Evolutionary conservation across 2,888 invertebrate species (phyloP).

Genomic region (Leptodirus hochenwartii): DNA sequence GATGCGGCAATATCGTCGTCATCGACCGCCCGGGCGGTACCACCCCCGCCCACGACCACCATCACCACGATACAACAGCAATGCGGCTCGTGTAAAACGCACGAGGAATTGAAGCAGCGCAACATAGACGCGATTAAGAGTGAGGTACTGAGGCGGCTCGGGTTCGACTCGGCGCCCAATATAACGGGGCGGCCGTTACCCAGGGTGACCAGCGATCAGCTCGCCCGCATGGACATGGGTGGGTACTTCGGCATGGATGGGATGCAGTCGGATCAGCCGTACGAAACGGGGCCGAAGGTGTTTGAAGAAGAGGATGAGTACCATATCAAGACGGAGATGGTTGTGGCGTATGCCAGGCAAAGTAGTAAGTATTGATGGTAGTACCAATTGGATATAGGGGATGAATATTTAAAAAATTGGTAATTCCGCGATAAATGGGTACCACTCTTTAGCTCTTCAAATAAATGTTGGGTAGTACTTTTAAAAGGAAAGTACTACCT

Average conservation of each 20-base stretch:
- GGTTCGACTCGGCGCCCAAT: constrained; percentile 34
- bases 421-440: too few relatives aligned
- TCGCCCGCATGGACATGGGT: constrained; percentile 22
- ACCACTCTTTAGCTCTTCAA: too few relatives aligned
- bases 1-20: constrained; percentile 1
- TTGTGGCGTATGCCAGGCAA: constrained; percentile 45
- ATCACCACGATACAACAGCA: constrained; percentile 2
- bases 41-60: not conserved
- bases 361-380: constrained; percentile 26
- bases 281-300: constrained; percentile 28
- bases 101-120: constrained; percentile 35
- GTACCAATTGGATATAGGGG: too few relatives aligned
- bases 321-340: constrained; percentile 46
- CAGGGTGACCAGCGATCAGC: constrained; percentile 30
- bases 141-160: constrained; percentile 38
- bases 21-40: too few relatives aligned
- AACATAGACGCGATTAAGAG: constrained; percentile 39
- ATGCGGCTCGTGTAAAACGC: constrained; percentile 34
- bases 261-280: constrained; percentile 30
- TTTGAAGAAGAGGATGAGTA: constrained; percentile 45
- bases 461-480: too few relatives aligned
- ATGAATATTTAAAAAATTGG: too few relatives aligned
- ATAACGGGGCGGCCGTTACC: constrained; percentile 38
- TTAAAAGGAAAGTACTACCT: too few relatives aligned
- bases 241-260: constrained; percentile 12